These are phyloP conservation scores for Vombatus ursinus DNA, from an alignment of 2,113 vertebrate genomes.

Conservation along the genomic window DNA sequence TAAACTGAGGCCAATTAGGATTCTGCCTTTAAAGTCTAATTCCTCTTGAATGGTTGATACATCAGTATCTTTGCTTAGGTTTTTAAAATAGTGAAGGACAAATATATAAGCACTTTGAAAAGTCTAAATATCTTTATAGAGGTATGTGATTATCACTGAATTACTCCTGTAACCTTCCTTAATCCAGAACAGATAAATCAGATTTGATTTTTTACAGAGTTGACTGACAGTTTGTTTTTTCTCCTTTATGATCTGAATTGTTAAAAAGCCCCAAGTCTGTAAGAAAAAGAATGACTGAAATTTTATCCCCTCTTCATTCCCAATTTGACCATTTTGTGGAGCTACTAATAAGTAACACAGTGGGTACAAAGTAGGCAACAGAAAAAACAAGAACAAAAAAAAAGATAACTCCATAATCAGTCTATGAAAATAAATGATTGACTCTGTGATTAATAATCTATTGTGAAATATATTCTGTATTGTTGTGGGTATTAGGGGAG, in stretches of 20 bases:
- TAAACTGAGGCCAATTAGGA: not conserved
- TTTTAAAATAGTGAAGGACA: not conserved
- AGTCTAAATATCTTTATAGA: not conserved
- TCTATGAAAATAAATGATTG: not conserved
- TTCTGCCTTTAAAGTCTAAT: not conserved
- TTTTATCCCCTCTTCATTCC: fast-evolving
- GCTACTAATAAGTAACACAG: not conserved
- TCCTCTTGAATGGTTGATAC: not conserved
- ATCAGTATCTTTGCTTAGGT: not conserved
- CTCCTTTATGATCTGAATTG: not conserved
- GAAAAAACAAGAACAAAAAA: not conserved
- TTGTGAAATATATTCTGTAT: not conserved
- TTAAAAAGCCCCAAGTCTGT: not conserved
- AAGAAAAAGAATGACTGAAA: not conserved
- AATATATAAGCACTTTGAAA: not conserved
- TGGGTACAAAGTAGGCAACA: not conserved
- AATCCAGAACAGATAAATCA: not conserved
- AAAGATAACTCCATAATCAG: not conserved
- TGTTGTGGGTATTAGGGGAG: not conserved
- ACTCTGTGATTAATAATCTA: not conserved
- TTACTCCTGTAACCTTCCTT: not conserved
- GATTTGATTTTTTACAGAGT: not conserved
- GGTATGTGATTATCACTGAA: not conserved
- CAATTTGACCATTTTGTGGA: no score
- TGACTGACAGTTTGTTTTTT: not conserved